These are phyloP conservation scores for Meloidogyne chitwoodi DNA, from an alignment of 1,140 invertebrate species.

Conservation along the genomic window DNA sequence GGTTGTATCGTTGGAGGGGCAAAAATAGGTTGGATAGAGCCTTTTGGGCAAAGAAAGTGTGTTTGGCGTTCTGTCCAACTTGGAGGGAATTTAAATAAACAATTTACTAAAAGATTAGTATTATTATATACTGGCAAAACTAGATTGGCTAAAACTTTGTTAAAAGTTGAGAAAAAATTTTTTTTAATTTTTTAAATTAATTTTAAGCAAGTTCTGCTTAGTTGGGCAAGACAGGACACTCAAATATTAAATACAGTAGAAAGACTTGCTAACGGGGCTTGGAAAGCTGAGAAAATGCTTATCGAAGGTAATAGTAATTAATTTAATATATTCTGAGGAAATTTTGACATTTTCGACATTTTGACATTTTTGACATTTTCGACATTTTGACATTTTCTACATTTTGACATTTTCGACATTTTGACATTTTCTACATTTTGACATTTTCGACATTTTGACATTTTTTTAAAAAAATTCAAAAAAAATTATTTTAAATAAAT, in stretches of 20 bases:
- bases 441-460: background rate
- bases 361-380: background rate
- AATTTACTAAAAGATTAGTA: conserved; percentile 35
- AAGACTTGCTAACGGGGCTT: conserved; percentile 14
- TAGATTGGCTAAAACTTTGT: conserved; percentile 45
- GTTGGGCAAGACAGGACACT: conserved; percentile 22
- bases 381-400: no score
- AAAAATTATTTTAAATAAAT: no score
- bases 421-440: no score
- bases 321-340: no score
- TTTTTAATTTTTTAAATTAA: background rate
- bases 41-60: conserved; percentile 9
- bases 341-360: no score
- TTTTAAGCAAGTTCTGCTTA: conserved; percentile 32
- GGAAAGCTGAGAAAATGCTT: conserved; percentile 19
- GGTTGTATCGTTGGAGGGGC: background rate
- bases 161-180: conserved; percentile 24
- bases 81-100: conserved; percentile 7
- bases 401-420: no score
- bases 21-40: conserved; percentile 13
- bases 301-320: conserved; percentile 10
- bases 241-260: conserved; percentile 10
- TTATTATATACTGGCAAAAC: conserved; percentile 50
- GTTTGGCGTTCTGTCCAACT: background rate
- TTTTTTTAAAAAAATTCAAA: no score